Percentiles rank a stretch among this genome's conserved stretches.
phyloP scores from a whole-genome alignment of 2,113 vertebrate species.

The Tor tambroides region DNA sequence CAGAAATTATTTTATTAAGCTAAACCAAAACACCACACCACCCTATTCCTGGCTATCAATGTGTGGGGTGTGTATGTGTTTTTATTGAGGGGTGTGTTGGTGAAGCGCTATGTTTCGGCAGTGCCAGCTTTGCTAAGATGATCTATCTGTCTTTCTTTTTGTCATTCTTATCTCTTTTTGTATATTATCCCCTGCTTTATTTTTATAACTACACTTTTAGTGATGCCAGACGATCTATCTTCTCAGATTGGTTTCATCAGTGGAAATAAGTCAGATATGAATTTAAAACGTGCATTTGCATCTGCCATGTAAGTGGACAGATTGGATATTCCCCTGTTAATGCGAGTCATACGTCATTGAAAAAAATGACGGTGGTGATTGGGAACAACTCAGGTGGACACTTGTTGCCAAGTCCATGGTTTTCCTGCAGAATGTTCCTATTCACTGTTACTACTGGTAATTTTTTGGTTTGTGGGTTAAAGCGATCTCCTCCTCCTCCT shows the following conservation, averaged over 20 bases:
- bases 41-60: constrained; percentile 23
- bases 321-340: background rate
- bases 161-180: background rate
- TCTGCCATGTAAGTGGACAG: no score
- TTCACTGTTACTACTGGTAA: background rate
- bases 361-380: no score
- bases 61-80: constrained; percentile 25
- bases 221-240: background rate
- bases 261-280: background rate
- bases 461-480: background rate
- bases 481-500: background rate
- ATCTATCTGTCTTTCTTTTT: constrained; percentile 20
- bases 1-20: constrained; percentile 61
- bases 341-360: no score
- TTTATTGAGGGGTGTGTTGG: constrained; percentile 1
- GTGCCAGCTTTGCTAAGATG: background rate
- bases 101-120: background rate
- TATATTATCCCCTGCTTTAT: background rate
- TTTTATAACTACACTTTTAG: constrained; percentile 16
- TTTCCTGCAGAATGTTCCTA: background rate
- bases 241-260: background rate
- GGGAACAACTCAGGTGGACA: no score
- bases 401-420: no score
- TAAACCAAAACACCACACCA: constrained; percentile 49
- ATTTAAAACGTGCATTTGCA: background rate